Percentiles rank a stretch among this genome's conserved stretches.
Conservation (phyloP, 2,797 vertebrate species). For the Characodon lateralis region DNA sequence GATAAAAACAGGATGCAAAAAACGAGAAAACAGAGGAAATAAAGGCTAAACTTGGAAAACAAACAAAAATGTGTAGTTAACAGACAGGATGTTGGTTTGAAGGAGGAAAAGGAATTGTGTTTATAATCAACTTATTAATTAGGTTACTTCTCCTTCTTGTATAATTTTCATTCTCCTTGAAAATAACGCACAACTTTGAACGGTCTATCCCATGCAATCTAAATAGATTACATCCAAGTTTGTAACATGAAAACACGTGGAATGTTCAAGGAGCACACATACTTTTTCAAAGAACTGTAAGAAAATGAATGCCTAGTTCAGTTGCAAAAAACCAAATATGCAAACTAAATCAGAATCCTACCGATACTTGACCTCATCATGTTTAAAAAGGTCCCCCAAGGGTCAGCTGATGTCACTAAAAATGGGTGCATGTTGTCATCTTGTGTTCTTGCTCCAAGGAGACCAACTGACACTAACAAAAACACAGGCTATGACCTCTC, state of each 20-base stretch:
- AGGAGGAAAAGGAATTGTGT: too few relatives aligned
- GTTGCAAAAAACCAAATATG: conserved; percentile 26
- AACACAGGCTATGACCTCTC: conserved; percentile 61
- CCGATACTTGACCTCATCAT: conserved; percentile 8
- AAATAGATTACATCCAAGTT: not conserved
- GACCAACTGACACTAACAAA: conserved; percentile 70
- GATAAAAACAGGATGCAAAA: too few relatives aligned
- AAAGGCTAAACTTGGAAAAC: too few relatives aligned
- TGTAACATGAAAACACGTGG: too few relatives aligned
- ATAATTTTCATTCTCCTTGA: too few relatives aligned
- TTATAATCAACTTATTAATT: too few relatives aligned
- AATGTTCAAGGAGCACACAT: not conserved
- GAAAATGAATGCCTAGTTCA: not conserved
- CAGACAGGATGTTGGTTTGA: too few relatives aligned
- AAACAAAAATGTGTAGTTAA: too few relatives aligned
- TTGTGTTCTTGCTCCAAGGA: conserved; percentile 65
- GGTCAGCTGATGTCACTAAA: conserved; percentile 54
- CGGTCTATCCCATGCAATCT: not conserved
- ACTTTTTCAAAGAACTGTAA: not conserved
- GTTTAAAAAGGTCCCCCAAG: conserved; percentile 41
- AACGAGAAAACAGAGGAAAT: too few relatives aligned
- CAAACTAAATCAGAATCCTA: conserved; percentile 21
- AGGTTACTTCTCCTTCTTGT: too few relatives aligned
- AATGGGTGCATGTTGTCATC: conserved; percentile 48
- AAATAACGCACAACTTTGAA: not conserved